phyloP scores from a whole-genome alignment of 2,113 vertebrate genomes.

The Cygnus buccinator region DNA sequence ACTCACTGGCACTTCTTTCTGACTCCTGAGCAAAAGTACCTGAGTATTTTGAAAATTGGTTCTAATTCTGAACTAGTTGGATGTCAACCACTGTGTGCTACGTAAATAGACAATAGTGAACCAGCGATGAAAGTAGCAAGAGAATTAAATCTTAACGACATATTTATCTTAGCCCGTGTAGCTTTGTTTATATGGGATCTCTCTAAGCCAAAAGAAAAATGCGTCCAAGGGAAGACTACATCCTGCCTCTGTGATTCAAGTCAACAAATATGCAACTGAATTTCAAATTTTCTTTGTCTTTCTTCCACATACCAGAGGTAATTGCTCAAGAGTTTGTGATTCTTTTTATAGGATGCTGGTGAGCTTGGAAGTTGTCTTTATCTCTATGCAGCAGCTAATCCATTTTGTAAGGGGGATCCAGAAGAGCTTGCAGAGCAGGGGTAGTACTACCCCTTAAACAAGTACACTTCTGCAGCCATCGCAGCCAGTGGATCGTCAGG shows the following conservation, averaged over 20 bases:
- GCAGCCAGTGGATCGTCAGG: background rate
- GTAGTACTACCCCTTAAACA: fast-evolving
- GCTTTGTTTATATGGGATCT: background rate
- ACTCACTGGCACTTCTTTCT: background rate
- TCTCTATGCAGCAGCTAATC: background rate
- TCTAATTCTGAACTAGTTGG: background rate
- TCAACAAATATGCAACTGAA: background rate
- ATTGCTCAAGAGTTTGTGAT: background rate
- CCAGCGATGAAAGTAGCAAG: background rate
- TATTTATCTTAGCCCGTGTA: background rate
- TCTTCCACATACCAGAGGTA: background rate
- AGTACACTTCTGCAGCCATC: fast-evolving
- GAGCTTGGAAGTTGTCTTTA: background rate
- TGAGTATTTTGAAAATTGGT: background rate
- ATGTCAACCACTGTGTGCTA: background rate
- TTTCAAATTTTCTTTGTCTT: background rate
- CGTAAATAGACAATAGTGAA: background rate
- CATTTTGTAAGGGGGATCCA: background rate
- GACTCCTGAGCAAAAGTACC: background rate
- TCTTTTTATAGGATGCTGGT: background rate
- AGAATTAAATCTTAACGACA: background rate
- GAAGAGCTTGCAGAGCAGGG: background rate
- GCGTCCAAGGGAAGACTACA: background rate
- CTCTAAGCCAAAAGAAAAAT: background rate
- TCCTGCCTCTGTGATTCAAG: background rate